A percentile compares a stretch with the other conserved stretches of the same genome.
Conservation (phyloP, 2,113 vertebrate species). For the Pogonocichla stellata region DNA sequence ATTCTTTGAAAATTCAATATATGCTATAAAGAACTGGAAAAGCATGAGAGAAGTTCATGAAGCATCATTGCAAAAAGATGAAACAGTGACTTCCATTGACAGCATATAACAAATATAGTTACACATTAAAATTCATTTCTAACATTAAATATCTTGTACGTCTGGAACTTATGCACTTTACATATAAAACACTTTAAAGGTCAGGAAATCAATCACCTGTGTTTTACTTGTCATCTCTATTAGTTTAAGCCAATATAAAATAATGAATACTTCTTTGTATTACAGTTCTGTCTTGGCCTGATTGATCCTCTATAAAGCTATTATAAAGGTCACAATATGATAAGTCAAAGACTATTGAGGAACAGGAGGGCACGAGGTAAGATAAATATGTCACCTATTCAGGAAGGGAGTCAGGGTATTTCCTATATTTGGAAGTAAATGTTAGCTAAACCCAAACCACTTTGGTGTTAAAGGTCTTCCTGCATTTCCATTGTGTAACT, state of each 20-base stretch:
- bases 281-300: constrained; percentile 16
- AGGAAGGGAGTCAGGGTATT: background rate
- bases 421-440: constrained; percentile 3
- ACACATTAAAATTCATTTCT: constrained; percentile 45
- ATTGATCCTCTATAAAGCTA: constrained; percentile 57
- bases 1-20: background rate
- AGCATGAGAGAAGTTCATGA: background rate
- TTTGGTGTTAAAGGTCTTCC: background rate
- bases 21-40: background rate
- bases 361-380: background rate
- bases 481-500: background rate
- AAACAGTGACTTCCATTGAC: background rate
- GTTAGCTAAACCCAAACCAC: constrained; percentile 1
- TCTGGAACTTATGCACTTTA: constrained; percentile 40
- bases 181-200: constrained; percentile 61
- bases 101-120: constrained; percentile 1
- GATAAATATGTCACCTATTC: background rate
- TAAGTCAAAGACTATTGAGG: constrained; percentile 10
- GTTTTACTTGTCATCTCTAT: constrained; percentile 57
- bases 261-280: constrained; percentile 40
- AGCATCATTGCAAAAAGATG: background rate
- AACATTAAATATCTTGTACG: constrained; percentile 41
- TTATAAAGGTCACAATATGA: constrained; percentile 60
- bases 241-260: constrained; percentile 57
- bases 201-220: constrained; percentile 59